A percentile compares a stretch with the other conserved stretches of the same genome.
These are phyloP conservation scores for Cliona cf. orientalis DNA, from an alignment of 37 sponge, comb jelly and placozoan species.

Conservation along the genomic window DNA sequence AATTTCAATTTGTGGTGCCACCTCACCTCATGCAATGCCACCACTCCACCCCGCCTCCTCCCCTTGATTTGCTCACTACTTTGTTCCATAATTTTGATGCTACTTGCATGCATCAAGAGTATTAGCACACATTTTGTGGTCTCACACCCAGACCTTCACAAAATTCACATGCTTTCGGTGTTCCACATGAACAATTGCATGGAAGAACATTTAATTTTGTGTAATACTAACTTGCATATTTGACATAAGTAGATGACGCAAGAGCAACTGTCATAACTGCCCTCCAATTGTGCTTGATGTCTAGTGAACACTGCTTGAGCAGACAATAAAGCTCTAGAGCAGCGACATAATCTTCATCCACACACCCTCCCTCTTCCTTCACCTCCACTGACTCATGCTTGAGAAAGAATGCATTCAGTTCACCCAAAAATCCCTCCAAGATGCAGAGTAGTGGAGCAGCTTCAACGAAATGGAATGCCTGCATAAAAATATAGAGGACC, in stretches of 20 bases:
- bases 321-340: slow-evolving; percentile 67
- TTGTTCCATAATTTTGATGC: too few species aligned
- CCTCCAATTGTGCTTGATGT: slow-evolving; percentile 42
- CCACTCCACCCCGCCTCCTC: too few species aligned
- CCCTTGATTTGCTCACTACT: too few species aligned
- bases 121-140: too few species aligned
- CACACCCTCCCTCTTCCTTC: neutral
- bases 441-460: slow-evolving; percentile 40
- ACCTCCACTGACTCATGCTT: slow-evolving; percentile 2
- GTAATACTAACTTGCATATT: slow-evolving; percentile 1
- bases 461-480: slow-evolving; percentile 55
- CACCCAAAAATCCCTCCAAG: slow-evolving; percentile 41
- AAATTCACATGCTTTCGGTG: too few species aligned
- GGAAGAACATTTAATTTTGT: neutral
- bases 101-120: too few species aligned
- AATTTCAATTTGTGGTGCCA: too few species aligned
- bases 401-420: slow-evolving; percentile 23
- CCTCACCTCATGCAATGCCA: too few species aligned
- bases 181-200: too few species aligned
- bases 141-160: too few species aligned
- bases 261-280: neutral
- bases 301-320: slow-evolving; percentile 28
- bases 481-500: neutral
- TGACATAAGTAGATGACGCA: neutral
- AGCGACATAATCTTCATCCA: slow-evolving; percentile 43